phyloP scores from a whole-genome alignment of 2,113 vertebrate genomes.

The Baryphthengus martii region DNA sequence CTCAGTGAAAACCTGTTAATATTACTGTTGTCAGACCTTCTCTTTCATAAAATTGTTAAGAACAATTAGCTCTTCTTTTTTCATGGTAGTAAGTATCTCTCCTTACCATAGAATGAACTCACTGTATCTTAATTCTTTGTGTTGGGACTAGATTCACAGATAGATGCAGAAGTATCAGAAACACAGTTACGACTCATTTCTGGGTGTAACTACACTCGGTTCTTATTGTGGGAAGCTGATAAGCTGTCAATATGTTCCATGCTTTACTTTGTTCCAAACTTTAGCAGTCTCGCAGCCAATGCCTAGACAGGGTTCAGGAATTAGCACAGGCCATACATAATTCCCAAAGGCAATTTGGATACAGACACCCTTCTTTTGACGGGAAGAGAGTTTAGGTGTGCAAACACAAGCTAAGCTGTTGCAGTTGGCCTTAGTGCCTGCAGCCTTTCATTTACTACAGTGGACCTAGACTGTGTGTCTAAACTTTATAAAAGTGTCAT shows the following conservation, averaged over 20 bases:
- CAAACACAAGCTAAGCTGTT: neutral
- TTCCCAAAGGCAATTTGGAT: neutral
- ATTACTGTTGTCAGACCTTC: neutral
- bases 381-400: neutral
- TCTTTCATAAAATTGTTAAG: neutral
- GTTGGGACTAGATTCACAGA: neutral
- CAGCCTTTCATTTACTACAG: neutral
- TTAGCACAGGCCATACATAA: neutral
- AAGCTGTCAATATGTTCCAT: neutral
- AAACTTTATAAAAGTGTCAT: neutral
- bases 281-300: neutral
- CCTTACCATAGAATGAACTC: neutral
- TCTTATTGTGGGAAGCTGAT: neutral
- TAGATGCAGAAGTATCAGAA: neutral
- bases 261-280: accelerated
- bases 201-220: neutral
- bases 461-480: neutral
- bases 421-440: neutral
- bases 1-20: neutral
- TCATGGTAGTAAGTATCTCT: accelerated
- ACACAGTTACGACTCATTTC: neutral
- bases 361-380: neutral
- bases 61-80: neutral
- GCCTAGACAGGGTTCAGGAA: neutral
- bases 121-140: neutral